Conservation (phyloP, 2,113 vertebrate species). For the Sceloporus undulatus region DNA sequence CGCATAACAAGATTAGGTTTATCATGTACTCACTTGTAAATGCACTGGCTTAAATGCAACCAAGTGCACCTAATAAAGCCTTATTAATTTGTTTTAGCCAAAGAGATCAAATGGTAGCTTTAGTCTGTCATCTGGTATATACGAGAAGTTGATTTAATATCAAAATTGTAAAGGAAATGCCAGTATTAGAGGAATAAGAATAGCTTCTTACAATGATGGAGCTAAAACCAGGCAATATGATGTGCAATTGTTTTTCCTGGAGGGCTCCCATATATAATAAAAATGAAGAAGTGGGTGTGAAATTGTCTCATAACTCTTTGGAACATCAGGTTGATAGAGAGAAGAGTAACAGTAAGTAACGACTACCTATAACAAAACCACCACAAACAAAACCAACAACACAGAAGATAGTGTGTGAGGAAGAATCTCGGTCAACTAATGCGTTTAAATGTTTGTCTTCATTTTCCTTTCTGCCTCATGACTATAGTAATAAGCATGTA, state of each 20-base stretch:
- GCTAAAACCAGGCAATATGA: conserved; percentile 50
- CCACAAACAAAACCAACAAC: conserved; percentile 15
- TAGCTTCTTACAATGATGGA: conserved; percentile 21
- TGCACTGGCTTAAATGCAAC: background rate
- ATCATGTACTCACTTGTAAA: conserved; percentile 28
- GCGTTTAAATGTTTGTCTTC: conserved; percentile 16
- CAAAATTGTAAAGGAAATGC: conserved; percentile 42
- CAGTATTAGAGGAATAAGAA: conserved; percentile 11
- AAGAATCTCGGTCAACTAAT: conserved; percentile 5
- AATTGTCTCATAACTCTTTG: conserved; percentile 50
- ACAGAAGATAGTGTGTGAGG: background rate
- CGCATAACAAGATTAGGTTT: no score
- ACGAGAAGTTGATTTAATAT: conserved; percentile 46
- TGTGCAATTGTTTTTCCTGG: no score
- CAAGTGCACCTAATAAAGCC: background rate
- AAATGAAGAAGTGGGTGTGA: conserved; percentile 53
- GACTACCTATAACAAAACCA: conserved; percentile 22
- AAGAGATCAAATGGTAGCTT: conserved; percentile 17
- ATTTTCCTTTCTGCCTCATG: conserved; percentile 32
- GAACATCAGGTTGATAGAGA: conserved; percentile 27
- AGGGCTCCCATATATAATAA: conserved; percentile 61
- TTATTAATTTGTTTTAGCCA: conserved; percentile 18
- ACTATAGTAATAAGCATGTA: background rate
- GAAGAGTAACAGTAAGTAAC: background rate
- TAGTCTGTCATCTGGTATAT: conserved; percentile 13